phyloP scores from a whole-genome alignment of 1,140 invertebrate species.

The Monomorium pharaonis region DNA sequence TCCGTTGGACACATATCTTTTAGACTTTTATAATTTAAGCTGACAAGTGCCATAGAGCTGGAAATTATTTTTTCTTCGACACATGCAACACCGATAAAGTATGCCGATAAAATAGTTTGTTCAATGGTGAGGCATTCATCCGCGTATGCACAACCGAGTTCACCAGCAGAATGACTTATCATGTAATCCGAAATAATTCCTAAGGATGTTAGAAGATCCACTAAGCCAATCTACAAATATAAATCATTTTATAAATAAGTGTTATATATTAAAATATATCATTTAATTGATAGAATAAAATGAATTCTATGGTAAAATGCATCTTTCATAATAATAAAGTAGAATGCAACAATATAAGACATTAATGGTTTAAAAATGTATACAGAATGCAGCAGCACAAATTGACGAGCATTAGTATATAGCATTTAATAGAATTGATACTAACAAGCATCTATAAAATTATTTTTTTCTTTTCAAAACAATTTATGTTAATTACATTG shows the following conservation, averaged over 20 bases:
- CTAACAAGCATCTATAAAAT: too few species aligned
- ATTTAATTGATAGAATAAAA: too few species aligned
- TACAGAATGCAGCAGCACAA: too few species aligned
- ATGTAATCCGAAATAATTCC: constrained; percentile 91
- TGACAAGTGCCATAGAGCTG: constrained; percentile 94
- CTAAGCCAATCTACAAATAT: constrained; percentile 88
- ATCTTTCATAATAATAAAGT: too few species aligned
- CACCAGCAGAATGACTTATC: constrained; percentile 93
- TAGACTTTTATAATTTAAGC: constrained; percentile 87
- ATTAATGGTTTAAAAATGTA: too few species aligned
- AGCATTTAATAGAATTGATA: too few species aligned
- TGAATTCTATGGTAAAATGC: too few species aligned
- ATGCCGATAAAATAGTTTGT: constrained; percentile 92
- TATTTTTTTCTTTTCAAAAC: too few species aligned
- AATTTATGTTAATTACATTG: too few species aligned
- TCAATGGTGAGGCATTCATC: constrained; percentile 93
- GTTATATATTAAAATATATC: not conserved
- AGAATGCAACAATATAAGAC: too few species aligned
- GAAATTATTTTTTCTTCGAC: constrained; percentile 90
- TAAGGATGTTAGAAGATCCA: constrained; percentile 89
- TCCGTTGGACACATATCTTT: constrained; percentile 84
- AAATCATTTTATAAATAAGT: not conserved
- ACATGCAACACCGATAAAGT: constrained; percentile 94
- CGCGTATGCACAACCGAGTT: constrained; percentile 93
- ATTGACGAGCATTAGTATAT: too few species aligned